A percentile compares a stretch with the other conserved stretches of the same genome.
phyloP scores from a whole-genome alignment of 2,888 invertebrate genomes.

The Sphecodes monilicornis region DNA sequence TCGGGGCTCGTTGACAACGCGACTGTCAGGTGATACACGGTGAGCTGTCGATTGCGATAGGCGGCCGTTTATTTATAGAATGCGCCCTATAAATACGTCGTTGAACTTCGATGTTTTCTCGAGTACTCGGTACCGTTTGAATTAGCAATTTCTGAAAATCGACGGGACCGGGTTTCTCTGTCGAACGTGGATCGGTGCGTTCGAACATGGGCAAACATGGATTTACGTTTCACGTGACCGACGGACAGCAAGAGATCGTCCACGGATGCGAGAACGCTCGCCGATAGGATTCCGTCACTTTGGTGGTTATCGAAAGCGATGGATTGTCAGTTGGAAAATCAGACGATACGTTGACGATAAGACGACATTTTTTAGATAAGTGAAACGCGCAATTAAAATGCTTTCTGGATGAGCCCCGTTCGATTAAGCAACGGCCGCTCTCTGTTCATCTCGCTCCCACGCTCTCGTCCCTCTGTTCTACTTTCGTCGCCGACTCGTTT shows the following conservation, averaged over 20 bases:
- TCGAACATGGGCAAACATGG: not conserved
- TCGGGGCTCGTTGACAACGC: not conserved
- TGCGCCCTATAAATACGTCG: conserved; percentile 18
- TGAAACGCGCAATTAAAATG: conserved; percentile 81
- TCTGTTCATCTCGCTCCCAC: conserved; percentile 31
- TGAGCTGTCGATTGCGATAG: not conserved
- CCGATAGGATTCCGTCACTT: conserved; percentile 72
- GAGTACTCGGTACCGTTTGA: not conserved
- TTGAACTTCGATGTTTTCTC: not conserved
- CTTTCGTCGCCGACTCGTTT: conserved; percentile 19
- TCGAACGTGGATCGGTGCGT: not conserved
- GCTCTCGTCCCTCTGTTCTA: conserved; percentile 25
- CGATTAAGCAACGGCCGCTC: conserved; percentile 69
- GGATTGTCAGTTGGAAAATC: conserved; percentile 80
- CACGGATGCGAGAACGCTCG: conserved; percentile 64
- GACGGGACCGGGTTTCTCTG: not conserved
- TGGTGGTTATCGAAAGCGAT: conserved; percentile 73
- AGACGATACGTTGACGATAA: conserved; percentile 79
- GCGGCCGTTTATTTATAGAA: not conserved
- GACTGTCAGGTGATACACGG: not conserved
- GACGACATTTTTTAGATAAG: conserved; percentile 81
- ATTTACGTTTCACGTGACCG: conserved; percentile 23
- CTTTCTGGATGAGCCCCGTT: conserved; percentile 76
- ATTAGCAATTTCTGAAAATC: not conserved
- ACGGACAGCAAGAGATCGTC: conserved; percentile 12